Conservation (phyloP, 2,888 invertebrate species). For the Lathronympha strigana region DNA sequence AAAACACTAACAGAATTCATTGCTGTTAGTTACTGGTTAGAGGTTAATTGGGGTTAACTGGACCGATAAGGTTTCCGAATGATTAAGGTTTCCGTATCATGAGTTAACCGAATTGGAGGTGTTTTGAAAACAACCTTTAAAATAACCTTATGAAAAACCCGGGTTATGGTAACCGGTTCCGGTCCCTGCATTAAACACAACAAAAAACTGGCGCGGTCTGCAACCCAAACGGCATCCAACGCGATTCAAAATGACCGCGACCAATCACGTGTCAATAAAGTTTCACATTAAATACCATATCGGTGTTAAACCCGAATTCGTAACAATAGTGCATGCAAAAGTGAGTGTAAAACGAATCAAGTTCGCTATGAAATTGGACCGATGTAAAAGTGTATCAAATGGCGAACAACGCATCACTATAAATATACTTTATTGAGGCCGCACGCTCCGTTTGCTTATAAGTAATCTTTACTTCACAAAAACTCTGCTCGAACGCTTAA, state of each 20-base stretch:
- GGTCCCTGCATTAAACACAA: no score
- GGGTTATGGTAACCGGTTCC: no score
- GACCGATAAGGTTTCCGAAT: no score
- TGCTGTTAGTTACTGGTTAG: no score
- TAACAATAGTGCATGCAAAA: constrained; percentile 44
- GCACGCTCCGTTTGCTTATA: constrained; percentile 36
- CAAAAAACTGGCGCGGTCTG: not conserved
- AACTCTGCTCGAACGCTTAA: constrained; percentile 25
- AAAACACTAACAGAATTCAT: no score
- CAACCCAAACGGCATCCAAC: constrained; percentile 12
- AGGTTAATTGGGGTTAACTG: no score
- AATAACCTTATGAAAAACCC: no score
- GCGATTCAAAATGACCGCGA: constrained; percentile 16
- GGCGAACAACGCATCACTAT: constrained; percentile 53
- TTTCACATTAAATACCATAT: constrained; percentile 33
- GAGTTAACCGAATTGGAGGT: no score
- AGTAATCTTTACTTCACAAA: constrained; percentile 28
- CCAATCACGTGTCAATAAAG: constrained; percentile 31
- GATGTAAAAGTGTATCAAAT: constrained; percentile 75
- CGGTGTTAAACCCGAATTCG: constrained; percentile 31
- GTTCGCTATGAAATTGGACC: constrained; percentile 53
- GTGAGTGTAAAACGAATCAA: constrained; percentile 56
- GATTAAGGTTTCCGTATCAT: no score
- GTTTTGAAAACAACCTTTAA: no score
- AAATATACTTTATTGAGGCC: constrained; percentile 44